phyloP scores from a whole-genome alignment of 2,888 invertebrate species.

The Alviniconcha strummeri region DNA sequence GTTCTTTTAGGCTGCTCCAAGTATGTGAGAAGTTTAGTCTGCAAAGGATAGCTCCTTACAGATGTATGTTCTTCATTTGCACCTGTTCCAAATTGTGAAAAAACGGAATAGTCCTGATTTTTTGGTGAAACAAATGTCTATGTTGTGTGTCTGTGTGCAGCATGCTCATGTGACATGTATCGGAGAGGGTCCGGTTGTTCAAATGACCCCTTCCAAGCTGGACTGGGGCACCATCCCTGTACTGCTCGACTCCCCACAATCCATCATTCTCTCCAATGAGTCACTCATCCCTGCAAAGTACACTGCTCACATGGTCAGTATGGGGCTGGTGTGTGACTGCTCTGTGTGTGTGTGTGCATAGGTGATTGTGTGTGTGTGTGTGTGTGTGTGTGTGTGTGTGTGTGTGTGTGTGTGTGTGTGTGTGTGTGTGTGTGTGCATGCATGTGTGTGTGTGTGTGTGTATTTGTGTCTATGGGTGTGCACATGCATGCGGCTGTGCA shows the following conservation, averaged over 20 bases:
- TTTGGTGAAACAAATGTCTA: not conserved
- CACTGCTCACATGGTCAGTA: constrained; percentile 76
- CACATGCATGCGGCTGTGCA: no score
- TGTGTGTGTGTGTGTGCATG: not conserved
- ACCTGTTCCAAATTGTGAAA: no score
- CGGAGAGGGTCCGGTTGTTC: constrained; percentile 80
- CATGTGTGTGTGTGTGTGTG: not conserved
- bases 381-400: not conserved
- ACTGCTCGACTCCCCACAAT: constrained; percentile 76
- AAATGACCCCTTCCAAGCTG: constrained; percentile 78
- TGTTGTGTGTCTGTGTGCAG: constrained; percentile 50
- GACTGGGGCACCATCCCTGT: constrained; percentile 81
- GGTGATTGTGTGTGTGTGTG: no score
- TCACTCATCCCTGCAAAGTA: constrained; percentile 82
- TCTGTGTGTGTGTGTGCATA: not conserved
- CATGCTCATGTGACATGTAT: constrained; percentile 73
- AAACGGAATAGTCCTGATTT: no score
- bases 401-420: not conserved
- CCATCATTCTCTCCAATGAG: constrained; percentile 80
- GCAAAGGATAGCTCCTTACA: no score
- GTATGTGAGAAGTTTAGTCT: no score
- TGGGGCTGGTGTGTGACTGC: not conserved
- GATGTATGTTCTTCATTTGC: no score
- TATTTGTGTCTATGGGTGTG: no score
- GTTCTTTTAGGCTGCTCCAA: no score